Evolutionary conservation across 2,888 invertebrate genomes (phyloP), one percentile per base, ranked within the genome.

Genomic region (Tachina fera): DNA sequence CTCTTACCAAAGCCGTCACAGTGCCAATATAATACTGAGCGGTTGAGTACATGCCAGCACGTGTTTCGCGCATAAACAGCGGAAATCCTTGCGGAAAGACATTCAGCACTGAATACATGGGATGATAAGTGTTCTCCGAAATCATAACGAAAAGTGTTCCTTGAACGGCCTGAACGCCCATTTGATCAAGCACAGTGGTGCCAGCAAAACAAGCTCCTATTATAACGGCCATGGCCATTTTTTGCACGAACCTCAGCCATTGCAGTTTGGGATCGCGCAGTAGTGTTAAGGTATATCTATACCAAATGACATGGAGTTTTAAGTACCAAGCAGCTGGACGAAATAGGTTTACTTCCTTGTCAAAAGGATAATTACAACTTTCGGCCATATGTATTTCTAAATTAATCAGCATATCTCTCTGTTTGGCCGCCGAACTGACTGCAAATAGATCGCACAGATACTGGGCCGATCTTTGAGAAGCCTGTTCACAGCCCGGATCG

Each of bases 91-190:
- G 95, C 0, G 97, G 97, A 90, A 98, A 97, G 89, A 97, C 95
- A 88, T 97, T 95, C 56, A 98, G 93, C 1, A 97, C 96, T 0
- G 97, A 96, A 92, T 98, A 98, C 96, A 98, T 97, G 0, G 97
- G 97, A 76, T 96, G 95, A 93, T 98, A 98, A 0, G 97, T 97
- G 90, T 97, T 97, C 93, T 98, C 98, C 0, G 97, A 95, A 60
- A 97, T 96, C 92, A 98, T 95, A 88, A 97, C 95, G 92, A 98
- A 98, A 9, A 98, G 93, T 0, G 96, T 96, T 6, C 98, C 98
- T 91, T 98, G 97, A 1, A 97, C 95, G 39, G 97, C 96, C 90
- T 97, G 97, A 31, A 98, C 95, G 0, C 97, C 98, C 67, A 95
- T 93, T 92, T 97, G 98, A 63, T 96, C 96, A 0, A 95, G 93